Base-by-base conservation (phyloP, 2,113 vertebrate species). In the Philantomba maxwellii region DNA sequence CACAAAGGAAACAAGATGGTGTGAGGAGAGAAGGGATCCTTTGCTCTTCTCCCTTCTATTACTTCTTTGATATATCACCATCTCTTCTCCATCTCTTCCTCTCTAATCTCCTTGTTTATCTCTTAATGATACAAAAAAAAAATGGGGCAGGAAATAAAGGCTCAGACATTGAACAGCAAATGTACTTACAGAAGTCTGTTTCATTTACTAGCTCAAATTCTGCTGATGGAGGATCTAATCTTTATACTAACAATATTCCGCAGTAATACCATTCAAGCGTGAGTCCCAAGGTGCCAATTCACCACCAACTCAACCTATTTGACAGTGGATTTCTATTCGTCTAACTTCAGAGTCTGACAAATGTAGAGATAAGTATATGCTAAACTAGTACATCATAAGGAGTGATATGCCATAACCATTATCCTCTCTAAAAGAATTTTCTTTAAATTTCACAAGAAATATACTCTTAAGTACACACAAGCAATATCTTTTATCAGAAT, bases 391-490 rank as follows among this genome's bases (percentile, higher is more conserved):
- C 53, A 43, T 73, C 57, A 16, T 43, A 49, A 83, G 30, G 53
- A 78, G 23, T 75, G 43, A 43, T 36, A 70, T 58, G 6, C 33
- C 81, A 73, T n/a, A 89, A 78, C 47, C 55, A 73, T 26, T 82
- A 36, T 73, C 66, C 55, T 66, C 73, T 85, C 43, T 93, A 66
- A 96, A 94, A 92, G 80, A 39, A 53, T 89, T 87, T 90, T 57
- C n/a, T 81, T 82, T 89, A 70, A 94, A 94, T 57, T 91, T 88
- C n/a, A 39, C 51, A 93, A 45, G 58, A 96, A 93, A 66, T 36
- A 73, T 25, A 81, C 58, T 45, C 45, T 33, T 55, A 95, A 92
- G 70, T 45, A 92, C 26, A 78, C 78, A 49, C 43, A 51, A 92
- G 43, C 10, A 88, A 8, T 87, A 83, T 55, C 36, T 93, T 81